Evolutionary conservation across 2,888 invertebrate species (phyloP), one percentile per base, ranked within the genome.

Genomic region (Tetropium fuscum): DNA sequence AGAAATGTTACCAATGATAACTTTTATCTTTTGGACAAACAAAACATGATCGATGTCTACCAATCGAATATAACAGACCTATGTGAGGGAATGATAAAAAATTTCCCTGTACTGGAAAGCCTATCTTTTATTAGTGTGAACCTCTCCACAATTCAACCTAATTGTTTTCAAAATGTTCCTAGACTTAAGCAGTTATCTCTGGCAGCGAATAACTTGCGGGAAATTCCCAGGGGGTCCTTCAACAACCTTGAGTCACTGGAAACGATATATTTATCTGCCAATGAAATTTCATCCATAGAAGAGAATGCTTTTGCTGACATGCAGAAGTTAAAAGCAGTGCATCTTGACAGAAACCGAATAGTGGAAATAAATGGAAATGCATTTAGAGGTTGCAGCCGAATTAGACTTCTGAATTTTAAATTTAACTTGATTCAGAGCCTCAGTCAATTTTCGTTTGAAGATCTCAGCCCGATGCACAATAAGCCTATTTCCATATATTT

Each of bases 81-180:
- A 19, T 76, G 77, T 54, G 70, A 72, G 44, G 74, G 72, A 27
- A 75, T 74, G 66, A 64, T 77, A 1, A 73, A 71, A 49, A 68
- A 72, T 41, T 75, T 76, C 56, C 61, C 60, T 2, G 19, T 45
- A 16, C 43, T 76, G 25, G 61, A 71, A 62, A 53, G 45, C 4
- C 60, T 77, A 2, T 54, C 65, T 13, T 40, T 77, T 5, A 72
- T 74, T 13, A 68, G 66, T 30, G 68, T 69, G 0, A 75, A 75
- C 47, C 51, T 77, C 8, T 63, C 69, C 8, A 49, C 47, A 36
- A 72, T 77, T 11, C 64, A 75, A 49, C 63, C 68, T 2, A 64
- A 64, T 8, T 67, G 72, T 0, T 75, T 77, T 58, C 67, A 71
- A 44, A 59, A 71, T n/a, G 61, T 72, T 25, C 72, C 74, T 1